Base-by-base conservation (phyloP, 2,113 vertebrate genomes). In the Psilopsiagon aurifrons region DNA sequence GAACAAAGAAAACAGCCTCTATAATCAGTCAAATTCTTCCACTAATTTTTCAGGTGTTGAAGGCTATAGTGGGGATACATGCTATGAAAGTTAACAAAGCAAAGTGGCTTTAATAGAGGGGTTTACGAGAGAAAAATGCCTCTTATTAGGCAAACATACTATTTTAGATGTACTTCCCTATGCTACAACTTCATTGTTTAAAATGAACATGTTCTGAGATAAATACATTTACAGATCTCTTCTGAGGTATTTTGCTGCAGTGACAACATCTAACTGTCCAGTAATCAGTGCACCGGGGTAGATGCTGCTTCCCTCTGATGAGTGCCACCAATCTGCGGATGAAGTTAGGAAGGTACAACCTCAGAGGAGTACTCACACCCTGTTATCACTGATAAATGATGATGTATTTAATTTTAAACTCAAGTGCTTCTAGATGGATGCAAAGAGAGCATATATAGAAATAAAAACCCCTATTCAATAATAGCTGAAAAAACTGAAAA, bases 11-110 rank as follows among this genome's bases (percentile, higher is more conserved):
- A 97, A 98, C 97, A 97, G 97, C 97, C 97, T 98, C 98, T 98
- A 97, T 99, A 99, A 99, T 99, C 99, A 98, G 99, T 99, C 99
- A 99, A 98, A 98, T 97, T 97, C 98, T 95, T 98, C 97, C 92
- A 96, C 98, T 99, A 99, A 99, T 99, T 99, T 99, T 99, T 99
- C 98, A 99, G 98, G 98, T 98, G 98, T 98, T 98, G 98, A 98
- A 98, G 97, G 98, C 97, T 97, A 95, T 96, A 92, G 98, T 96
- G 97, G 97, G 97, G 97, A 95, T 97, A 98, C 98, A 98, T 96
- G 97, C 97, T 94, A 97, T 93, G 98, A 98, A 98, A 98, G 98
- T 98, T 98, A 98, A 98, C 98, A 98, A 97, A 98, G 97, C 97
- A 97, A 97, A 97, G 94, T 97, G 96, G 66, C 97, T 97, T 94